Evolutionary conservation across 2,888 invertebrate species (phyloP).

Genomic region (Epinotia nisella): DNA sequence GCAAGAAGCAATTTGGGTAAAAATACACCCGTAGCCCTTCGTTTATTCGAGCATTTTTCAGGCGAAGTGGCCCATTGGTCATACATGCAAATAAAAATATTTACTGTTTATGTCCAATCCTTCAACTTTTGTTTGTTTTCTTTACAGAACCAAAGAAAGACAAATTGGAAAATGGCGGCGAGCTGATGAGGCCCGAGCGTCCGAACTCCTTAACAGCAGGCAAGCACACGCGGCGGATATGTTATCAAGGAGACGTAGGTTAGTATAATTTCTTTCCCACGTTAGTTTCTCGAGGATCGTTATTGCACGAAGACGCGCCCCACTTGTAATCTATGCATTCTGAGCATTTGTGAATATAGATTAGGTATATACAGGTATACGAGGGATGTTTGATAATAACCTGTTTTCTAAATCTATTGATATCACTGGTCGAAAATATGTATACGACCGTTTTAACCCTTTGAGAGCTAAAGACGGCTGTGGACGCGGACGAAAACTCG

Average conservation of each 20-base stretch:
- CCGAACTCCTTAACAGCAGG: constrained; percentile 92
- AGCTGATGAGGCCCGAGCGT: constrained; percentile 88
- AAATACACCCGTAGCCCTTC: constrained; percentile 9
- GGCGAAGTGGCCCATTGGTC: too few relatives aligned
- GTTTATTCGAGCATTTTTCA: constrained; percentile 1
- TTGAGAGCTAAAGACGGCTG: too few relatives aligned
- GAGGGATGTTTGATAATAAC: too few relatives aligned
- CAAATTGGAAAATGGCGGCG: constrained; percentile 90
- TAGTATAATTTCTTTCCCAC: constrained; percentile 62
- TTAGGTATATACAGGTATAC: too few relatives aligned
- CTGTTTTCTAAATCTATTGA: too few relatives aligned
- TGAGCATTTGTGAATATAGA: too few relatives aligned
- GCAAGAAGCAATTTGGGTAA: constrained; percentile 19
- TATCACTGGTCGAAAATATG: too few relatives aligned
- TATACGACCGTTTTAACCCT: too few relatives aligned
- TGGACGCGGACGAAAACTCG: too few relatives aligned
- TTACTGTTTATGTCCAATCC: background rate
- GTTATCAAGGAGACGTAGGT: constrained; percentile 92
- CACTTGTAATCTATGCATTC: too few relatives aligned
- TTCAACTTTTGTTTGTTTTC: constrained; percentile 54
- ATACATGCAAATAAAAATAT: background rate
- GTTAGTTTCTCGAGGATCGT: too few relatives aligned
- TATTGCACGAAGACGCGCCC: too few relatives aligned
- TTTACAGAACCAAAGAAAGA: constrained; percentile 96
- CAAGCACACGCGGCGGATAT: constrained; percentile 90